Conservation (phyloP, 30 jellyfish, hydroid and myxozoan species). For the Aurelia sp. region DNA sequence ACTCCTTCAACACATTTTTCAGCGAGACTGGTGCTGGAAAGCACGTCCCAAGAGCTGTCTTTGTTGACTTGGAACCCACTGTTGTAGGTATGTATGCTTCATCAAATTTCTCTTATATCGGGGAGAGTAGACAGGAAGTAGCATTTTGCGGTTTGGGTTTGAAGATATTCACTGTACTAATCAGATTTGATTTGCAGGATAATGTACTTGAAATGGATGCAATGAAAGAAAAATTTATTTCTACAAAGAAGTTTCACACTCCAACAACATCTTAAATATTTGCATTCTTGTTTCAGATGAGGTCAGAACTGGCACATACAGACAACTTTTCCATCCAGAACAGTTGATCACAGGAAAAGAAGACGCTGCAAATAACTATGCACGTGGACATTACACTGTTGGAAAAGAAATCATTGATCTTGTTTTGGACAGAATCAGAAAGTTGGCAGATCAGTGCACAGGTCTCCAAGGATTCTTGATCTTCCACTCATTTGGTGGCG, state of each 20-base stretch:
- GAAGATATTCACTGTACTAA: no score
- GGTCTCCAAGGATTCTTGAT: conserved; percentile 97
- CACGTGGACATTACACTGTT: conserved; percentile 98
- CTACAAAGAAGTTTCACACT: no score
- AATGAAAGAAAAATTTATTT: no score
- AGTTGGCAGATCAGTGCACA: conserved; percentile 92
- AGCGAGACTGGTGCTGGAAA: conserved; percentile 97
- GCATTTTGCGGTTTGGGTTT: neutral
- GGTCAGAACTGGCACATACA: conserved; percentile 94
- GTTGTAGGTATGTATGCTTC: conserved; percentile 75
- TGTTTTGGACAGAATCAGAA: conserved; percentile 89
- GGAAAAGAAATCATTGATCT: conserved; percentile 92
- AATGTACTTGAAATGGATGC: no score
- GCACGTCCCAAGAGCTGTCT: conserved; percentile 95
- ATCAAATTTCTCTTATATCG: no score
- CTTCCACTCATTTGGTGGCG: conserved; percentile 99
- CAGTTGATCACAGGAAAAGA: conserved; percentile 96
- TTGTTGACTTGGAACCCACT: conserved; percentile 92
- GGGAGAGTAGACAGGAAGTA: no score
- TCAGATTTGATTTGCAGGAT: no score
- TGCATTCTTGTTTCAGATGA: conserved; percentile 63
- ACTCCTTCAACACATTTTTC: conserved; percentile 93
- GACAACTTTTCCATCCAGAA: conserved; percentile 96
- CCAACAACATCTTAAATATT: no score
- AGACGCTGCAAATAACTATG: conserved; percentile 98